These are phyloP conservation scores for Axinella damicornis DNA, from an alignment of 37 sponge, comb jelly and placozoan genomes.

Conservation along the genomic window DNA sequence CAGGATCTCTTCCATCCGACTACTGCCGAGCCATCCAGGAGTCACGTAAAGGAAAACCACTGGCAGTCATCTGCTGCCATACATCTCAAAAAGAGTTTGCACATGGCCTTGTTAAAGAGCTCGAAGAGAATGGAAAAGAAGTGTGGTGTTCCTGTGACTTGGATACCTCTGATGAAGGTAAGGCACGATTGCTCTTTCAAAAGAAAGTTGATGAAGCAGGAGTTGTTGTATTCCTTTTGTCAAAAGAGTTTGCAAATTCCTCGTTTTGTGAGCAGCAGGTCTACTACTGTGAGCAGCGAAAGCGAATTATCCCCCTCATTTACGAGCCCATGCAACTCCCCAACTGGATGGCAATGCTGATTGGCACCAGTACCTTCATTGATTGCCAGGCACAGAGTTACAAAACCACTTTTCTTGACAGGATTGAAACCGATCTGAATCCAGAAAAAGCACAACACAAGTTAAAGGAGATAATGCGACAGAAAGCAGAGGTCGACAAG, in stretches of 20 bases:
- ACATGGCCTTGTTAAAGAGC: not conserved
- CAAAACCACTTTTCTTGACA: constrained; percentile 28
- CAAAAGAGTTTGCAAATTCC: constrained; percentile 56
- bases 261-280: constrained; percentile 73
- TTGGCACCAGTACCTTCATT: constrained; percentile 77
- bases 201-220: constrained; percentile 73
- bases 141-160: constrained; percentile 51
- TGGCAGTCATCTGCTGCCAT: constrained; percentile 61
- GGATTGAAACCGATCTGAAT: constrained; percentile 48
- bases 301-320: constrained; percentile 76
- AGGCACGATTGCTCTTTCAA: constrained; percentile 33
- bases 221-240: constrained; percentile 70
- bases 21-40: constrained; percentile 43
- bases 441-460: constrained; percentile 42
- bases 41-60: constrained; percentile 63
- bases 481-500: constrained; percentile 24
- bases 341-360: constrained; percentile 77
- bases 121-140: constrained; percentile 54
- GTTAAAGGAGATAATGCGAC: constrained; percentile 15
- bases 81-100: constrained; percentile 42
- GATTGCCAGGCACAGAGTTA: constrained; percentile 41
- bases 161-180: not conserved
- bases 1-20: constrained; percentile 7
- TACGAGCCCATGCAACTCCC: constrained; percentile 64
- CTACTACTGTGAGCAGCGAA: constrained; percentile 87